Conservation (phyloP, 2,888 invertebrate species). For the Clostera curtula region DNA sequence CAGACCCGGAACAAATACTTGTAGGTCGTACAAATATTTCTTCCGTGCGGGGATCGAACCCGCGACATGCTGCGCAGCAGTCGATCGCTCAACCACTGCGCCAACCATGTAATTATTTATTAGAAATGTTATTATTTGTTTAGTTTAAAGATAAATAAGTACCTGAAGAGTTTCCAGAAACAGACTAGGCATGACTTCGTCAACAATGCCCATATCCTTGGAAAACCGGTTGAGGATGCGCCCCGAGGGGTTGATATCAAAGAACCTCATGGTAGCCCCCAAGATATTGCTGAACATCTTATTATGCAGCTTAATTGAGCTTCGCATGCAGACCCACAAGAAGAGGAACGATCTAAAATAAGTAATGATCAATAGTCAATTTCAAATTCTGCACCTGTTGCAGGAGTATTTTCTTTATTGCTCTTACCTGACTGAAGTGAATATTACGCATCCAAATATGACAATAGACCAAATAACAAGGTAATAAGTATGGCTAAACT, state of each 20-base stretch:
- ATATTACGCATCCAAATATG: constrained; percentile 73
- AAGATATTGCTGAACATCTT: constrained; percentile 85
- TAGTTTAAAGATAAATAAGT: no score
- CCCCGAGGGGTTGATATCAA: constrained; percentile 89
- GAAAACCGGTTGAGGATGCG: constrained; percentile 89
- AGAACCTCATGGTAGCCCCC: constrained; percentile 86
- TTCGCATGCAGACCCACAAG: constrained; percentile 82
- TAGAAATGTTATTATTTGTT: no score
- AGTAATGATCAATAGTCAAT: neutral
- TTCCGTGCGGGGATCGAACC: no score
- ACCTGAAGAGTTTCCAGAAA: constrained; percentile 79
- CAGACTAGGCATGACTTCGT: constrained; percentile 80
- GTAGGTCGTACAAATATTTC: no score
- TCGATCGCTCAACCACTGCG: no score
- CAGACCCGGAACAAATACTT: no score
- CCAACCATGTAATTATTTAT: no score
- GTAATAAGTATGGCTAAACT: constrained; percentile 40
- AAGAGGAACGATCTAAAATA: constrained; percentile 78
- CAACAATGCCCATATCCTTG: constrained; percentile 87
- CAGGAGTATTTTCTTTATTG: no score
- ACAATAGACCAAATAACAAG: constrained; percentile 76
- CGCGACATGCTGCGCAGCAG: no score
- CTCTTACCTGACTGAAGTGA: constrained; percentile 68
- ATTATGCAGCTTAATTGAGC: constrained; percentile 84
- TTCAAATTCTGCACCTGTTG: no score